Conservation (phyloP, 2,113 vertebrate species). For the Thryonomys swinderianus region DNA sequence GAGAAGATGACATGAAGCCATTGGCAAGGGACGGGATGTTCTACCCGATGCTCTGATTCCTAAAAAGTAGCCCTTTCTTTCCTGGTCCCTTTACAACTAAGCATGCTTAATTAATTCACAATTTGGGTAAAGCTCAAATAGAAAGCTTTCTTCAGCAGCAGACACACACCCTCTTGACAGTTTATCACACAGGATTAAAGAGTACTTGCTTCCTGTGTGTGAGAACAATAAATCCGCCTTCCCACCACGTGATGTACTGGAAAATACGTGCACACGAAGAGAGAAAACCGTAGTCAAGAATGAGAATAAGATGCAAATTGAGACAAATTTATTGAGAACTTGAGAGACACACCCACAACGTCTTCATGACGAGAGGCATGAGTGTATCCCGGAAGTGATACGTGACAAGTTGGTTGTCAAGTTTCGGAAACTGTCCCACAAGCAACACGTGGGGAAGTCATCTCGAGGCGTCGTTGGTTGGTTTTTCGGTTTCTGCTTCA, state of each 20-base stretch:
- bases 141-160: too few relatives aligned
- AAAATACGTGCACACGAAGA: neutral
- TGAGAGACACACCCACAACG: neutral
- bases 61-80: neutral
- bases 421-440: slow-evolving; percentile 1
- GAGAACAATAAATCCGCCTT: neutral
- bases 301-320: neutral
- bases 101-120: neutral
- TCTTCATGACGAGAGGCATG: neutral
- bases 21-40: rapidly evolving
- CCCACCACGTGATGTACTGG: neutral
- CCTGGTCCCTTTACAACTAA: neutral
- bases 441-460: neutral
- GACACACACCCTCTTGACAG: neutral
- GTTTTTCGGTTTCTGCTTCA: neutral
- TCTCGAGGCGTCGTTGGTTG: neutral
- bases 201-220: neutral
- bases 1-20: rapidly evolving
- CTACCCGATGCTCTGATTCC: neutral
- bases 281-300: slow-evolving; percentile 42
- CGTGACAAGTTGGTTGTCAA: neutral
- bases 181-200: neutral
- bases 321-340: slow-evolving; percentile 74
- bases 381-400: neutral
- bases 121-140: neutral